Percentiles rank a stretch among this genome's conserved stretches.
Evolutionary conservation across 2,888 invertebrate species (phyloP).

Genomic region (Spatulosminthurus flaviceps): DNA sequence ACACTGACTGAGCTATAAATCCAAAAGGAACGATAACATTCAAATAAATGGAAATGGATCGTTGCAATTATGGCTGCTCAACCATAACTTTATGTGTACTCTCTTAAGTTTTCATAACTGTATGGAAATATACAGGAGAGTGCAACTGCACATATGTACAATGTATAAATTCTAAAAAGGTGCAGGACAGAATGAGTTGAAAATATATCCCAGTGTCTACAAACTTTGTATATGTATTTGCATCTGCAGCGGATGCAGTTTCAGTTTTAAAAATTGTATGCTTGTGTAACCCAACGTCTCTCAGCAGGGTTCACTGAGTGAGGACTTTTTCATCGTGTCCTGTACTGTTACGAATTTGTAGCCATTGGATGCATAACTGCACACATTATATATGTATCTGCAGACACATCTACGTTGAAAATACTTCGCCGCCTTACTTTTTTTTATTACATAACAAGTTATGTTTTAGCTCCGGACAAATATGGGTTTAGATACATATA

Average conservation of each 20-base stretch:
- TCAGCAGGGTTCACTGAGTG: not conserved
- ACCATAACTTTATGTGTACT: not conserved
- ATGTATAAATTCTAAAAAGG: not conserved
- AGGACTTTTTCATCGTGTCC: not conserved
- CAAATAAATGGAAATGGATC: constrained; percentile 7
- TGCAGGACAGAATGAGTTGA: too few species aligned
- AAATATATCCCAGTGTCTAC: too few species aligned
- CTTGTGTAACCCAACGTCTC: not conserved
- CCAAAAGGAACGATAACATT: not conserved
- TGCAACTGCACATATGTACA: not conserved
- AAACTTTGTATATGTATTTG: too few species aligned
- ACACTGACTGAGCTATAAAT: too few species aligned
- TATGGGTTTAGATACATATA: not conserved
- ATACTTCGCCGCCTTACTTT: not conserved
- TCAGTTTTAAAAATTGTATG: not conserved
- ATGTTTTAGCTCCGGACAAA: not conserved
- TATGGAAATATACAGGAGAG: not conserved
- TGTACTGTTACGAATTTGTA: not conserved
- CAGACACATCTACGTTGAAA: too few species aligned
- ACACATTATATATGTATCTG: not conserved
- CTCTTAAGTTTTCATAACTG: not conserved
- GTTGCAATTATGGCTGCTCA: not conserved
- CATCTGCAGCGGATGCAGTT: too few species aligned
- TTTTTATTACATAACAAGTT: not conserved
- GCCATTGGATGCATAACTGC: not conserved